These are phyloP conservation scores for Calliphora vicina DNA, from an alignment of 1,140 invertebrate genomes.

Conservation along the genomic window DNA sequence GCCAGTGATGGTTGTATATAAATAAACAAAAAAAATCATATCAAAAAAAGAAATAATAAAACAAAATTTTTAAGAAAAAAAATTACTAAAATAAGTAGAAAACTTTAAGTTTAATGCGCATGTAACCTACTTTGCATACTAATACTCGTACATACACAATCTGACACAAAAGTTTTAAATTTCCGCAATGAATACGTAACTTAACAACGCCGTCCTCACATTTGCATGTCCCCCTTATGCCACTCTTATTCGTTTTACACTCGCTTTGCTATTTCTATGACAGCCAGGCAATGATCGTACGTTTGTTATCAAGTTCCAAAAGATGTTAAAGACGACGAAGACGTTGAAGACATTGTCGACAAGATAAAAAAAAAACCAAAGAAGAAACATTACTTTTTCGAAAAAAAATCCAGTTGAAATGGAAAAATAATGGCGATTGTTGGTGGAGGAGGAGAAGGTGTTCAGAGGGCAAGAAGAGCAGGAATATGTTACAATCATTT, in stretches of 20 bases:
- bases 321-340: not conserved
- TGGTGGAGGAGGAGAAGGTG: too few species aligned
- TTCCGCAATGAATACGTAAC: slow-evolving; percentile 15
- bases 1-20: not conserved
- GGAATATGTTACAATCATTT: not conserved
- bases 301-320: not conserved
- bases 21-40: not conserved
- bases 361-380: not conserved
- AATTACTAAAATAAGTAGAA: not conserved
- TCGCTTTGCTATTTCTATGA: not conserved
- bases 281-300: not conserved
- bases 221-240: too few species aligned
- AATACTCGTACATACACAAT: not conserved
- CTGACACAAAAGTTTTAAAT: slow-evolving; percentile 2
- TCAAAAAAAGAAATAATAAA: not conserved
- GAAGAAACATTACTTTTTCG: not conserved
- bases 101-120: slow-evolving; percentile 13
- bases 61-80: not conserved
- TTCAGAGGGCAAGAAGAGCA: too few species aligned
- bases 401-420: not conserved
- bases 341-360: not conserved
- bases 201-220: not conserved
- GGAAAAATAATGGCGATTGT: not conserved
- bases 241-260: not conserved
- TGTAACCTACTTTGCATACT: slow-evolving; percentile 13